These are phyloP conservation scores for Etheostoma cragini DNA, from an alignment of 2,113 vertebrate genomes.

Conservation along the genomic window DNA sequence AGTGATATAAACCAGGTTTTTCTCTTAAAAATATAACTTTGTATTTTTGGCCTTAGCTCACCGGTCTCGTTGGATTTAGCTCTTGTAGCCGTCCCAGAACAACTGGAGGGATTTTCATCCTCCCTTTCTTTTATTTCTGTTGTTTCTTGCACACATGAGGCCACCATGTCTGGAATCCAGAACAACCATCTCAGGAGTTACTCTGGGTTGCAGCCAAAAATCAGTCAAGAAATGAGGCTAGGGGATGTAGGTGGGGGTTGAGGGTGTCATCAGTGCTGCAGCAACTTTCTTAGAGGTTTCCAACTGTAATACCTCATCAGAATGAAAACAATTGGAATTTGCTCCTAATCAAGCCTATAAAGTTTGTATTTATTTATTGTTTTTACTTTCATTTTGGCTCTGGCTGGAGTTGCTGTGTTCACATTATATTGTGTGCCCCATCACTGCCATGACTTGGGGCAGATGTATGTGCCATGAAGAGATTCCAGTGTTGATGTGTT, in stretches of 20 bases:
- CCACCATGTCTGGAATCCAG: slow-evolving; percentile 67
- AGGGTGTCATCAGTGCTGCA: slow-evolving; percentile 25
- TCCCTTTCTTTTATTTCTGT: slow-evolving; percentile 50
- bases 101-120: slow-evolving; percentile 44
- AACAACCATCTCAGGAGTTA: slow-evolving; percentile 68
- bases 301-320: slow-evolving; percentile 73
- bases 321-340: slow-evolving; percentile 59
- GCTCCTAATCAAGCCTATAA: slow-evolving; percentile 52
- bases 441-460: slow-evolving; percentile 34
- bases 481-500: slow-evolving; percentile 36
- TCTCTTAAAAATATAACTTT: slow-evolving; percentile 58
- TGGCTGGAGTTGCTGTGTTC: slow-evolving; percentile 29
- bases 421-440: slow-evolving; percentile 32
- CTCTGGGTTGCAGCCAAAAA: slow-evolving; percentile 53
- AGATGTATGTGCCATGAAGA: slow-evolving; percentile 39
- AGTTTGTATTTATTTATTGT: not conserved
- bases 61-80: slow-evolving; percentile 56
- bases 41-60: slow-evolving; percentile 70
- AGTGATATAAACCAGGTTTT: slow-evolving; percentile 76
- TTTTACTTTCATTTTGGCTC: slow-evolving; percentile 15
- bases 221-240: slow-evolving; percentile 46
- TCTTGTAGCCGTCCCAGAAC: slow-evolving; percentile 60
- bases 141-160: slow-evolving; percentile 62
- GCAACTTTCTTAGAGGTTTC: slow-evolving; percentile 42
- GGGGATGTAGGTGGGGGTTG: slow-evolving; percentile 47